A percentile compares a stretch with the other conserved stretches of the same genome.
Conservation (phyloP, 2,888 invertebrate species). For the Onthophagus sagittarius region DNA sequence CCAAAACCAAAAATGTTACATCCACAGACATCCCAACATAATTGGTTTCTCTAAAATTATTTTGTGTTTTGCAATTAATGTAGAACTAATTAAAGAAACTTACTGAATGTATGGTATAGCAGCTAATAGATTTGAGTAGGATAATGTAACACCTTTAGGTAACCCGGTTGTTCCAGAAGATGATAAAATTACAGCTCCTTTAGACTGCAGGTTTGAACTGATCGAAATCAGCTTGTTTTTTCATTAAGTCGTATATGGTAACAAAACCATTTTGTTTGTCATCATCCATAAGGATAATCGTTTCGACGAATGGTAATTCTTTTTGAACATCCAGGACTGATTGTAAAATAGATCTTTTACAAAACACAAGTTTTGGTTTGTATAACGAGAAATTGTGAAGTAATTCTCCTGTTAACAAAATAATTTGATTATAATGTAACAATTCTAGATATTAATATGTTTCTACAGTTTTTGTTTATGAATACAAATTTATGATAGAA, state of each 20-base stretch:
- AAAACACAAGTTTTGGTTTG: slow-evolving; percentile 31
- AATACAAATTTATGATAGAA: no score
- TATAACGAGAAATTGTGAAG: slow-evolving; percentile 30
- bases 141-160: slow-evolving; percentile 63
- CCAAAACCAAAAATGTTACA: slow-evolving; percentile 13
- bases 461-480: no score
- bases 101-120: background rate
- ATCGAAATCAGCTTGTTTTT: background rate
- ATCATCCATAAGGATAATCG: background rate
- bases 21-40: background rate
- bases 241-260: background rate
- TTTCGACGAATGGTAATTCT: slow-evolving; percentile 1
- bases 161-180: slow-evolving; percentile 69
- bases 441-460: no score
- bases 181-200: slow-evolving; percentile 47
- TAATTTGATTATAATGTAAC: no score
- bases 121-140: slow-evolving; percentile 52
- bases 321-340: slow-evolving; percentile 53
- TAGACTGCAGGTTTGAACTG: slow-evolving; percentile 12
- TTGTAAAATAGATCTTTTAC: slow-evolving; percentile 47
- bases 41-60: background rate
- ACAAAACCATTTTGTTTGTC: background rate
- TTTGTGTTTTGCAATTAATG: background rate
- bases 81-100: background rate
- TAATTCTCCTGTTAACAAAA: slow-evolving; percentile 25